Evolutionary conservation across 2,113 vertebrate genomes (phyloP), one percentile per base, ranked within the genome.

Genomic region (Nanorana parkeri): DNA sequence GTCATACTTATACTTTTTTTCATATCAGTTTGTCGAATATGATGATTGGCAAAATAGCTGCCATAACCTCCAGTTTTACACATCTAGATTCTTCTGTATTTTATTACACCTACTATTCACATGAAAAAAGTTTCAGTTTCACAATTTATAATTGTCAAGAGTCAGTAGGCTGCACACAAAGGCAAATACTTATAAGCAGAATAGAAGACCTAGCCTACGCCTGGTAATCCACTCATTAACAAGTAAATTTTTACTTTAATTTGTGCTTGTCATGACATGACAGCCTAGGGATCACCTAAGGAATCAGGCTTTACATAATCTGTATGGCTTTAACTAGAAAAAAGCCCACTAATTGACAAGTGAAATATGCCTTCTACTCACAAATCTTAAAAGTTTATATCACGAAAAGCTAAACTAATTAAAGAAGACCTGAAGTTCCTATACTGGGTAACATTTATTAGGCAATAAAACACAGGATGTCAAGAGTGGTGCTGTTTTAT

Each of bases 341-440:
- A 76, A 83, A 83, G 78, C 55, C 20, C 7, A 47, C 63, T 83
- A 76, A 83, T 83, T 76, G 80, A 68, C 54, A 75, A n/a, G 61
- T 60, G 65, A 69, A 56, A 60, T 61, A 23, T 67, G 24, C 2
- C 32, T 60, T 54, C 24, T 65, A 54, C 58, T 72, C 32, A 47
- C 6, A 71, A 64, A 19, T 64, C 36, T 73, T 79, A 20, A 47
- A 17, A 65, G 36, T 24, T 68, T 21, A 72, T 47, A 60, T 76
- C 60, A 67, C 55, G 15, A 52, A 47, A 26, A 26, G 29, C 51
- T 36, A 58, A 23, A 60, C 51, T 67, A 56, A 83, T 81, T 67
- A 81, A 74, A 32, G 23, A 55, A 76, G 76, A 60, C 5, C 21
- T n/a, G 21, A 28, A 28, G 61, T 55, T 78, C 3, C 32, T 19